These are phyloP conservation scores for Drepana arcuata DNA, from an alignment of 1,140 invertebrate genomes.

Conservation along the genomic window DNA sequence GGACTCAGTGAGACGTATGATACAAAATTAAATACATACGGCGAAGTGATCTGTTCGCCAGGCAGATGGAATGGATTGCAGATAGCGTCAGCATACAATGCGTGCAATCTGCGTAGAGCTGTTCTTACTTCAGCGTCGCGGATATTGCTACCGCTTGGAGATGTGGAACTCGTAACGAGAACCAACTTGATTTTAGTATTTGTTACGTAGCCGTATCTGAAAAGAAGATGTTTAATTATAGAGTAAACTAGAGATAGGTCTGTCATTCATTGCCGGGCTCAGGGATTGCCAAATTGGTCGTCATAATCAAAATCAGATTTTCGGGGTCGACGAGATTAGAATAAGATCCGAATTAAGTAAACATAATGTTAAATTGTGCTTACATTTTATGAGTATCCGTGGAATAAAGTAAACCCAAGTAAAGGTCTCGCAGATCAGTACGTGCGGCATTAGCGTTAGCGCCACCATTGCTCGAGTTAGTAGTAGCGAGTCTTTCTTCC, in stretches of 20 bases:
- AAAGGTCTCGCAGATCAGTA: slow-evolving; percentile 87
- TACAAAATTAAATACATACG: slow-evolving; percentile 73
- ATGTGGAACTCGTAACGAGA: slow-evolving; percentile 93
- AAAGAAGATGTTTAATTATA: too few relatives aligned
- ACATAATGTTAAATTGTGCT: too few relatives aligned
- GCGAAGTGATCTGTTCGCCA: slow-evolving; percentile 85
- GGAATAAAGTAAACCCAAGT: slow-evolving; percentile 92
- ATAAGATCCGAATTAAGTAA: too few relatives aligned
- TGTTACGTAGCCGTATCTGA: slow-evolving; percentile 97
- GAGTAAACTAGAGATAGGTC: too few relatives aligned
- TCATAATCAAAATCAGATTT: too few relatives aligned
- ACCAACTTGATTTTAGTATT: slow-evolving; percentile 97
- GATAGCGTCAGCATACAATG: slow-evolving; percentile 91
- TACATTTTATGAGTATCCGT: slow-evolving; percentile 99
- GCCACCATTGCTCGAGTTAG: slow-evolving; percentile 72
- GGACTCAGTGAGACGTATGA: too few relatives aligned
- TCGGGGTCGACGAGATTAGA: too few relatives aligned
- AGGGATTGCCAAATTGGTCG: too few relatives aligned
- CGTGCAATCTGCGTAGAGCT: slow-evolving; percentile 92
- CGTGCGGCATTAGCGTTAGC: slow-evolving; percentile 37
- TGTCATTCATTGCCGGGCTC: too few relatives aligned
- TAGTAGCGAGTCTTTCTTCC: slow-evolving; percentile 87
- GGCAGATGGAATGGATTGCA: slow-evolving; percentile 97
- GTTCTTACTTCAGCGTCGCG: slow-evolving; percentile 95
- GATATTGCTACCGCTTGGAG: slow-evolving; percentile 88